A percentile compares a stretch with the other conserved stretches of the same genome.
Conservation (phyloP, 2,888 invertebrate species). For the Chloroclysta siterata region DNA sequence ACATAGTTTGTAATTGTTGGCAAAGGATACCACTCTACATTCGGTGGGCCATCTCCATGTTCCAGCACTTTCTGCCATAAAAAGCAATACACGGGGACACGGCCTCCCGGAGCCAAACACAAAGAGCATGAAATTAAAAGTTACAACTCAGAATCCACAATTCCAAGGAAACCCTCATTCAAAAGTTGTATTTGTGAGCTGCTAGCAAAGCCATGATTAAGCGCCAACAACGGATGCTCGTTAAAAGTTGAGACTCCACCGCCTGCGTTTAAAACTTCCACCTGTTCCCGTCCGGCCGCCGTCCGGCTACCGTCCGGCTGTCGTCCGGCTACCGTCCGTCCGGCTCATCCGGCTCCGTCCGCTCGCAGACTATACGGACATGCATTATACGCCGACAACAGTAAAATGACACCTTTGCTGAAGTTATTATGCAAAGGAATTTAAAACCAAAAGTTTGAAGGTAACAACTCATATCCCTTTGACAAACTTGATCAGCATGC, state of each 20-base stretch:
- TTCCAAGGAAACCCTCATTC: constrained; percentile 27
- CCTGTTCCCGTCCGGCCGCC: constrained; percentile 24
- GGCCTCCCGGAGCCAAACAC: background rate
- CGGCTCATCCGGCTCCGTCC: no score
- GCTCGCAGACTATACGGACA: background rate
- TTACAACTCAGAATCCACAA: constrained; percentile 18
- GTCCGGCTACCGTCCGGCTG: constrained; percentile 3
- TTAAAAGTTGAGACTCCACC: constrained; percentile 43
- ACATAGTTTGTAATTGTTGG: no score
- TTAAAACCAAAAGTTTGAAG: background rate
- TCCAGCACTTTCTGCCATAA: background rate
- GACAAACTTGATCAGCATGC: background rate
- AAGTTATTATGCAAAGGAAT: background rate
- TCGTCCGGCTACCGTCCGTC: background rate
- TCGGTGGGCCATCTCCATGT: no score
- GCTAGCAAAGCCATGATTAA: constrained; percentile 41
- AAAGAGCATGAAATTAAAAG: constrained; percentile 32
- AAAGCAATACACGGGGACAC: background rate
- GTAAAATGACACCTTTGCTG: background rate
- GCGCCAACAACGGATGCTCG: constrained; percentile 40
- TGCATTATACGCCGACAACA: background rate
- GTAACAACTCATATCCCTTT: constrained; percentile 2
- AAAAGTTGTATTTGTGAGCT: constrained; percentile 30
- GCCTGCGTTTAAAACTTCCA: constrained; percentile 39
- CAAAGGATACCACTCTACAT: background rate